phyloP scores from a whole-genome alignment of 2,888 invertebrate genomes.

The Crepidodera aurea region DNA sequence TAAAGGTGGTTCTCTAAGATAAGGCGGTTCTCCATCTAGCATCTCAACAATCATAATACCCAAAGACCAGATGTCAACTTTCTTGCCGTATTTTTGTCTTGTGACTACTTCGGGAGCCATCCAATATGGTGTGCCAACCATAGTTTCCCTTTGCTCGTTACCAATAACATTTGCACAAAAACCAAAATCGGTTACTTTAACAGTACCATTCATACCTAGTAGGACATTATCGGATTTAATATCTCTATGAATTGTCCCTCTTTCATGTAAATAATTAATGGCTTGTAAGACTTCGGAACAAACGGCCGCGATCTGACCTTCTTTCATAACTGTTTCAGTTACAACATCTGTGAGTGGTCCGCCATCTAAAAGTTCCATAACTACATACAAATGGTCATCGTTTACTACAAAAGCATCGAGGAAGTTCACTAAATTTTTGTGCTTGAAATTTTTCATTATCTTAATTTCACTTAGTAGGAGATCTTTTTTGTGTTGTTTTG shows the following conservation, averaged over 20 bases:
- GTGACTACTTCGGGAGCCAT: constrained; percentile 97
- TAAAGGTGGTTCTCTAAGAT: constrained; percentile 92
- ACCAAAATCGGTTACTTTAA: constrained; percentile 96
- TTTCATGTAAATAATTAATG: constrained; percentile 86
- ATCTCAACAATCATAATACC: constrained; percentile 99
- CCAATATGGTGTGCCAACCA: constrained; percentile 99
- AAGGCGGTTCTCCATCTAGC: constrained; percentile 97
- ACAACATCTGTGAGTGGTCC: constrained; percentile 97
- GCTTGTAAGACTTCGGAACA: constrained; percentile 88
- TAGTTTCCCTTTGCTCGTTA: constrained; percentile 89
- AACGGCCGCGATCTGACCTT: constrained; percentile 95
- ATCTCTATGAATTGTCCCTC: constrained; percentile 92
- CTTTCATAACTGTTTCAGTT: constrained; percentile 96
- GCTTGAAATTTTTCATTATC: constrained; percentile 89
- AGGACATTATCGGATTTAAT: constrained; percentile 98
- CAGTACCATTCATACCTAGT: constrained; percentile 86
- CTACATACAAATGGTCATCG: constrained; percentile 92
- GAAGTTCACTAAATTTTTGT: constrained; percentile 92
- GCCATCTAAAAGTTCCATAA: constrained; percentile 95
- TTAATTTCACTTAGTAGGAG: constrained; percentile 94
- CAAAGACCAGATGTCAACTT: constrained; percentile 89
- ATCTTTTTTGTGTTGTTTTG: constrained; percentile 95
- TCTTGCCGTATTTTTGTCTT: constrained; percentile 89
- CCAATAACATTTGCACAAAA: constrained; percentile 97
- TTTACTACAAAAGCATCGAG: constrained; percentile 88